These are phyloP conservation scores for Alaudala cheleensis DNA, from an alignment of 2,113 vertebrate species.

Conservation along the genomic window DNA sequence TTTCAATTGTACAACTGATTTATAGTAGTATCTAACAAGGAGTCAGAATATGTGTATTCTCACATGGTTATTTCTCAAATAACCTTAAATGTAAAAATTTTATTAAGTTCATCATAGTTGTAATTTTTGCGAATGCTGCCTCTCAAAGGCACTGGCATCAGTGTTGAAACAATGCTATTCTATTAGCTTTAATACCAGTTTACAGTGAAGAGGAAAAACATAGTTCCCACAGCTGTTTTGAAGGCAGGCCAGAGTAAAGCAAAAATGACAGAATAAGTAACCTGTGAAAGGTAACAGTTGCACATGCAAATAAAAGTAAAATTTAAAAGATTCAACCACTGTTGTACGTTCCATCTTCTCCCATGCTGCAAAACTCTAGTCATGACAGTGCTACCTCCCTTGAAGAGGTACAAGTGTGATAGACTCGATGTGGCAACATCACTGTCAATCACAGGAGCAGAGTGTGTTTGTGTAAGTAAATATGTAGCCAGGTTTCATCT, in stretches of 20 bases:
- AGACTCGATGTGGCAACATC: slow-evolving; percentile 18
- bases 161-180: not conserved
- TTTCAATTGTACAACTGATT: not conserved
- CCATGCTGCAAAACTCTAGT: slow-evolving; percentile 47
- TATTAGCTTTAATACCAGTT: not conserved
- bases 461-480: slow-evolving; percentile 5
- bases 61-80: not conserved
- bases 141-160: not conserved
- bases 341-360: slow-evolving; percentile 67
- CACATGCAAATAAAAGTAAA: not conserved
- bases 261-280: not conserved
- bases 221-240: not conserved
- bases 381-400: not conserved
- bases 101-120: not conserved
- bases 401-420: not conserved
- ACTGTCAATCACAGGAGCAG: slow-evolving; percentile 66
- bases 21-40: not conserved
- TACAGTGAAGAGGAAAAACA: not conserved
- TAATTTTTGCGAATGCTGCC: not conserved
- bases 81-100: not conserved
- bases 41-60: not conserved
- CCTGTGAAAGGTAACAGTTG: not conserved
- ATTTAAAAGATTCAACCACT: not conserved
- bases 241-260: not conserved
- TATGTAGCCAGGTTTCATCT: not conserved